Conservation (phyloP, 2,113 vertebrate genomes). For the Microcebus tavaratra region DNA sequence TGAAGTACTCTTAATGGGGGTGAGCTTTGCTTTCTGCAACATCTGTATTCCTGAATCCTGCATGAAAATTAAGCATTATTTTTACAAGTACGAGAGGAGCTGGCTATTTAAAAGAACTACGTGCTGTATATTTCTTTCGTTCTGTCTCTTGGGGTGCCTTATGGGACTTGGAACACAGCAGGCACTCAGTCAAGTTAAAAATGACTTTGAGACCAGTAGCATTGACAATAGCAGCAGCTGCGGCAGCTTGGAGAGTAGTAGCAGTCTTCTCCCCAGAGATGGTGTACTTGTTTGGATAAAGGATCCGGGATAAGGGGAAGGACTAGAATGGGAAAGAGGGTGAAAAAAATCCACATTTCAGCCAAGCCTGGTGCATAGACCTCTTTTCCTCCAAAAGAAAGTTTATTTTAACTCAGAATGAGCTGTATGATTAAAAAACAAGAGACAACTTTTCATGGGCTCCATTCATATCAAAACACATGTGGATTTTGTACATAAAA, state of each 20-base stretch:
- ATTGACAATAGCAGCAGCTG: slow-evolving; percentile 40
- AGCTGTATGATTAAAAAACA: slow-evolving; percentile 25
- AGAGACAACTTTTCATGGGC: slow-evolving; percentile 40
- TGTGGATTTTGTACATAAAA: slow-evolving; percentile 29
- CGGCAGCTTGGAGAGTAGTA: not conserved
- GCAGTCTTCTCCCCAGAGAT: slow-evolving; percentile 28
- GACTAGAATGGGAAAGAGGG: not conserved
- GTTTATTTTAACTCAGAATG: slow-evolving; percentile 49
- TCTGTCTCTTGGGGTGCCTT: not conserved
- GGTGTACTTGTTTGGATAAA: slow-evolving; percentile 21
- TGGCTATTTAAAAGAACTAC: slow-evolving; percentile 47
- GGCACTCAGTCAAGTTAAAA: slow-evolving; percentile 66
- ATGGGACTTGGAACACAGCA: slow-evolving; percentile 59
- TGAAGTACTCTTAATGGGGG: not conserved
- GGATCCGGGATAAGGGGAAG: not conserved
- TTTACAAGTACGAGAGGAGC: not conserved
- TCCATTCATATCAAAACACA: slow-evolving; percentile 36
- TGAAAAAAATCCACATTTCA: not conserved
- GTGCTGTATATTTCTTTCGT: not conserved
- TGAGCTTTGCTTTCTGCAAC: slow-evolving; percentile 25
- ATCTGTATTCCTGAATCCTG: slow-evolving; percentile 17
- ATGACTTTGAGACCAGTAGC: slow-evolving; percentile 61
- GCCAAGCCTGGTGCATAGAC: not conserved
- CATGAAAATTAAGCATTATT: not conserved
- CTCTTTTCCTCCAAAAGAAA: slow-evolving; percentile 10